Evolutionary conservation across 2,113 vertebrate species (phyloP).

Genomic region (Brachyhypopomus gauderio): DNA sequence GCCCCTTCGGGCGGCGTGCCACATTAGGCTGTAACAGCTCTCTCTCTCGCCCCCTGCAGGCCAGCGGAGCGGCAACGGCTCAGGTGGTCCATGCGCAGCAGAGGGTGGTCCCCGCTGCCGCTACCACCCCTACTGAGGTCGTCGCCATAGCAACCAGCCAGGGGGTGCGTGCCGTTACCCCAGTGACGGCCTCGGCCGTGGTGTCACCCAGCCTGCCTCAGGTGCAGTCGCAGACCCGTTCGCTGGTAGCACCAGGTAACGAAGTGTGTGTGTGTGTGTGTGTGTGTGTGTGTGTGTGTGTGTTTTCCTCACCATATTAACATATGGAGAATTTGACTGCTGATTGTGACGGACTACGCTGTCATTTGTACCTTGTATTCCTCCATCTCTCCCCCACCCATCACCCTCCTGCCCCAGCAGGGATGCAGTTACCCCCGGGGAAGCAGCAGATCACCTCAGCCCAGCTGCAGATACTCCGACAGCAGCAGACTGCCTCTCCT

Average conservation of each 20-base stretch:
- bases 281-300: too few species aligned
- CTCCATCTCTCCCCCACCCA: background rate
- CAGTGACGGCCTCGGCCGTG: conserved; percentile 82
- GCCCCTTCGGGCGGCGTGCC: too few species aligned
- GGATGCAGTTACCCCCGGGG: conserved; percentile 78
- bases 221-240: conserved; percentile 80
- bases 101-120: conserved; percentile 70
- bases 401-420: conserved; percentile 70
- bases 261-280: background rate
- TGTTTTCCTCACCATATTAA: too few species aligned
- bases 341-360: too few species aligned
- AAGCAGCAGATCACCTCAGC: conserved; percentile 80
- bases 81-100: conserved; percentile 91
- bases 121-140: conserved; percentile 78
- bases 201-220: conserved; percentile 84
- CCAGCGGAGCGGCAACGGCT: conserved; percentile 73
- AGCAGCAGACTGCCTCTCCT: conserved; percentile 77
- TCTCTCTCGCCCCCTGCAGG: conserved; percentile 61
- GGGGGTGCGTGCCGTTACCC: conserved; percentile 81
- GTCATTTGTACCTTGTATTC: too few species aligned
- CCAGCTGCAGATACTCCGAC: conserved; percentile 86
- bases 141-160: conserved; percentile 84
- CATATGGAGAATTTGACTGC: too few species aligned
- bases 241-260: conserved; percentile 80
- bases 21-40: too few species aligned